Conservation (phyloP, 1,140 invertebrate genomes). For the Pissodes strobi region DNA sequence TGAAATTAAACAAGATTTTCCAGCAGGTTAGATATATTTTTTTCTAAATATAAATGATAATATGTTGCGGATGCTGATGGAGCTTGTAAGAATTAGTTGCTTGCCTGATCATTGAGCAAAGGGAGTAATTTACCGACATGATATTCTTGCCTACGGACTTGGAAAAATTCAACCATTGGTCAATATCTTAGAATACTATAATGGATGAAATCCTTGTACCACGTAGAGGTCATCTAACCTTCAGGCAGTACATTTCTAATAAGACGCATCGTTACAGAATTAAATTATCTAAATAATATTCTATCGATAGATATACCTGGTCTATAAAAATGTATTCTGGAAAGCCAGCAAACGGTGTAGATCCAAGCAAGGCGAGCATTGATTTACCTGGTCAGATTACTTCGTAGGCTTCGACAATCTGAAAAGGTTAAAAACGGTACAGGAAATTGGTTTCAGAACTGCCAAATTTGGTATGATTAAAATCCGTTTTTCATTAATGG, state of each 20-base stretch:
- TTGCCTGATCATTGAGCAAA: neutral
- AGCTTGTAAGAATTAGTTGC: neutral
- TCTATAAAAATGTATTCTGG: slow-evolving; percentile 38
- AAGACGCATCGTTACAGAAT: slow-evolving; percentile 48
- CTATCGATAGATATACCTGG: slow-evolving; percentile 32
- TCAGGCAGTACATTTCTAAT: slow-evolving; percentile 48
- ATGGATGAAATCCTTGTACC: slow-evolving; percentile 49
- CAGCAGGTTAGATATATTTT: no score
- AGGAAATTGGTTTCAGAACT: no score
- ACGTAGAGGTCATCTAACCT: slow-evolving; percentile 43
- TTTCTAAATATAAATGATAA: no score
- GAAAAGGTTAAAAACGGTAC: no score
- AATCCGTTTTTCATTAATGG: no score
- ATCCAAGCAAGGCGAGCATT: slow-evolving; percentile 14
- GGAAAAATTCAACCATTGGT: neutral
- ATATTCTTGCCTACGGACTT: neutral
- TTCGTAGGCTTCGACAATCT: slow-evolving; percentile 47
- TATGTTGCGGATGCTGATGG: slow-evolving; percentile 10
- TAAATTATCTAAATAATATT: slow-evolving; percentile 46
- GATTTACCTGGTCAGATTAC: slow-evolving; percentile 54
- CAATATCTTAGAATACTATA: slow-evolving; percentile 24
- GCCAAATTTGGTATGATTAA: no score
- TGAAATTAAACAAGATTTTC: no score
- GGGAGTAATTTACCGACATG: neutral
- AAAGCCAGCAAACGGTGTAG: slow-evolving; percentile 14